Conservation (phyloP, 1,140 invertebrate genomes). For the Brachionus rubens region DNA sequence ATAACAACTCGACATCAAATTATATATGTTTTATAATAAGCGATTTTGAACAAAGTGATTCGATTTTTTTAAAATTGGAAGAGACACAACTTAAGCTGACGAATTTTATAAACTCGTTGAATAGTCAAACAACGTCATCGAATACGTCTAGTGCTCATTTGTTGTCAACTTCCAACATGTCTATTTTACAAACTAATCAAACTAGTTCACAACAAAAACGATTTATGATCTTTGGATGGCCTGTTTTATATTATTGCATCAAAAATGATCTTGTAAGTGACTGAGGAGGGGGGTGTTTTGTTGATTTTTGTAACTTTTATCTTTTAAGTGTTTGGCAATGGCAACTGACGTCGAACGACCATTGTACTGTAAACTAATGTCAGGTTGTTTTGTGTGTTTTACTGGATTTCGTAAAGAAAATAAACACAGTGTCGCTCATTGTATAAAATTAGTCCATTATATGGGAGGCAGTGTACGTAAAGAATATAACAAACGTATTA, state of each 20-base stretch:
- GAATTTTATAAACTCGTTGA: constrained; percentile 7
- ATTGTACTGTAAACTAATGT: constrained; percentile 35
- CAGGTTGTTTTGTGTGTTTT: constrained; percentile 33
- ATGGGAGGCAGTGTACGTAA: constrained; percentile 90
- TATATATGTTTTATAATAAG: constrained; percentile 18
- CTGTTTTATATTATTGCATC: constrained; percentile 25
- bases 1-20: neutral
- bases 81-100: constrained; percentile 19
- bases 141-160: constrained; percentile 18
- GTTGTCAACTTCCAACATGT: neutral
- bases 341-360: constrained; percentile 38
- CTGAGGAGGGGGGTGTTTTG: too few species aligned
- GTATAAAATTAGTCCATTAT: constrained; percentile 70
- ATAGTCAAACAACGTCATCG: neutral
- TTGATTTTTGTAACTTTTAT: too few species aligned
- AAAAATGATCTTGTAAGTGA: constrained; percentile 34
- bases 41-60: constrained; percentile 12
- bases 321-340: constrained; percentile 38
- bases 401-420: constrained; percentile 43
- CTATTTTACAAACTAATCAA: constrained; percentile 4
- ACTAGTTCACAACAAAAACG: neutral
- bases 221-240: constrained; percentile 36
- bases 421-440: constrained; percentile 22
- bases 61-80: constrained; percentile 21
- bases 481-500: constrained; percentile 79